Base-by-base conservation (phyloP, 2,113 vertebrate species). In the Antennarius striatus region DNA sequence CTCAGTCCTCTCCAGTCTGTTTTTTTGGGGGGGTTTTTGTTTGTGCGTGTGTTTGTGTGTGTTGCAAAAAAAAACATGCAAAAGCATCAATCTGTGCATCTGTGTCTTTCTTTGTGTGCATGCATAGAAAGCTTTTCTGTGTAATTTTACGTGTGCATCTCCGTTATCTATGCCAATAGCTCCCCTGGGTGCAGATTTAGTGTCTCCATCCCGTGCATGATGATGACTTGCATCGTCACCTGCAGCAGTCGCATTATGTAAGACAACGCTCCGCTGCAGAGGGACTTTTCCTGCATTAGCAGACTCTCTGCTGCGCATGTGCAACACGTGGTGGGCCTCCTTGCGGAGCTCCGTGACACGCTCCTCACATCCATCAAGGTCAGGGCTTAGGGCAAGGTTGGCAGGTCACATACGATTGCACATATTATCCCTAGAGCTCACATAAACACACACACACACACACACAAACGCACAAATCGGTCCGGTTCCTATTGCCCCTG, bases 141-240 rank as follows among this genome's bases (percentile, higher is more conserved):
- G 59, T 36, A 45, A 54, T 32, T 42, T 17, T 36, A 48, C n/a
- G 59, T 5, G 51, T 55, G 63, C 69, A 22, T 66, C 62, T 56
- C 43, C 60, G 75, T 80, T 71, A 75, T 70, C 70, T 70, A 14
- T 67, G 79, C 68, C 70, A 68, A 72, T 59, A n/a, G 32, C n/a
- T 68, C 76, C 75, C 75, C 55, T 3, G 66, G 63, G 75, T 77
- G 42, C 56, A 3, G 50, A 29, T 80, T 28, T 72, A 74, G 72
- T 63, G 62, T 65, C 52, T 60, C 77, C 17, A 68, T 65, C 61
- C 66, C 6, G 13, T 51, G 83, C 86, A 83, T 82, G 68, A 60
- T 64, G 77, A 83, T 85, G 78, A 73, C 79, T 80, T 84, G 83
- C 75, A 79, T 82, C 73, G 79, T 86, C 73, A 86, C 76, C 72